phyloP scores from a whole-genome alignment of 2,888 invertebrate species.

The Epinotia demarniana region DNA sequence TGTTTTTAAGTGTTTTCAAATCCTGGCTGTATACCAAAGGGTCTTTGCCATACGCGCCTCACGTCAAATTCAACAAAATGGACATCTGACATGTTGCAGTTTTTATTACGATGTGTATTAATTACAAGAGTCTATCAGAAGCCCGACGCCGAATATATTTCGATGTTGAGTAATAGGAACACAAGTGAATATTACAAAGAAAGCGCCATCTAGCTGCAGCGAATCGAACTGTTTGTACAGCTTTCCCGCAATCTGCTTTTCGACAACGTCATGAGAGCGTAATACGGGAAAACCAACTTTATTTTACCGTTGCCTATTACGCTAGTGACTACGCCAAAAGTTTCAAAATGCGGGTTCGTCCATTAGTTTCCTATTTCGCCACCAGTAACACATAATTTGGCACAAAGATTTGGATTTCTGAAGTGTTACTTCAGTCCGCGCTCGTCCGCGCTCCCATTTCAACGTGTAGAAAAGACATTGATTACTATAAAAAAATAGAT shows the following conservation, averaged over 20 bases:
- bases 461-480: conserved; percentile 18
- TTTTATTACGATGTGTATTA: too few relatives aligned
- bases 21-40: too few relatives aligned
- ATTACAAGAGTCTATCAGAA: too few relatives aligned
- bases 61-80: too few relatives aligned
- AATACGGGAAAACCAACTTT: conserved; percentile 38
- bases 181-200: conserved; percentile 49
- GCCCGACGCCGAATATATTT: too few relatives aligned
- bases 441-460: conserved; percentile 18
- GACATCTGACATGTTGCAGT: too few relatives aligned
- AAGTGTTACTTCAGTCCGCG: conserved; percentile 39
- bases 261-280: conserved; percentile 24
- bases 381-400: conserved; percentile 35
- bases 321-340: conserved; percentile 40
- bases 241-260: conserved; percentile 40
- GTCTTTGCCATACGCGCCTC: too few relatives aligned
- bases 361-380: conserved; percentile 42
- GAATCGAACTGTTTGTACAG: conserved; percentile 31
- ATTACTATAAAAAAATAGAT: conserved; percentile 7
- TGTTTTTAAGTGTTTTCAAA: too few relatives aligned
- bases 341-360: conserved; percentile 27
- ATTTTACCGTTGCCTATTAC: conserved; percentile 34
- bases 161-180: conserved; percentile 28
- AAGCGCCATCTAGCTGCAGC: conserved; percentile 53
- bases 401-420: conserved; percentile 34